Evolutionary conservation across 2,113 vertebrate genomes (phyloP).

Genomic region (Ellobius talpinus): DNA sequence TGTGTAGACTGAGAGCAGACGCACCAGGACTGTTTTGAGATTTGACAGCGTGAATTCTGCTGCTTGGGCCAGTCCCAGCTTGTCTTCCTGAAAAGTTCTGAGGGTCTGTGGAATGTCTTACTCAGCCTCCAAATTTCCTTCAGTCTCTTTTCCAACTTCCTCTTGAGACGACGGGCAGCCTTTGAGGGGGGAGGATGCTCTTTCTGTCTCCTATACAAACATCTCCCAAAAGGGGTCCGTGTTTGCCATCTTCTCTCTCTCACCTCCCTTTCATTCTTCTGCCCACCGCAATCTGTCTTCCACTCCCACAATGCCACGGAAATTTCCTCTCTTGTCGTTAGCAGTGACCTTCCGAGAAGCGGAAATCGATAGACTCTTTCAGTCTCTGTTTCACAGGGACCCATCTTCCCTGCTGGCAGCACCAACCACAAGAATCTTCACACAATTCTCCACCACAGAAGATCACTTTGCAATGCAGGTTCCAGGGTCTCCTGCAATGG

Average conservation of each 20-base stretch:
- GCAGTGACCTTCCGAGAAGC: constrained; percentile 32
- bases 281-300: constrained; percentile 78
- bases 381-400: not conserved
- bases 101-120: constrained; percentile 4
- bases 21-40: not conserved
- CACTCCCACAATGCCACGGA: constrained; percentile 55
- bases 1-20: not conserved
- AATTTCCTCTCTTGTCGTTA: constrained; percentile 67
- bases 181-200: constrained; percentile 58
- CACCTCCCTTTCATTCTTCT: constrained; percentile 64
- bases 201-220: constrained; percentile 63
- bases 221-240: constrained; percentile 64
- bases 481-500: not conserved
- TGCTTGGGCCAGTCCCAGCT: not conserved
- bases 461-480: not conserved
- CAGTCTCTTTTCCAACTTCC: constrained; percentile 44
- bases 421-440: not conserved
- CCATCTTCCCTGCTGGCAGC: not conserved
- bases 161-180: constrained; percentile 50
- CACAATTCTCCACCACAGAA: not conserved
- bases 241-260: constrained; percentile 60
- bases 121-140: constrained; percentile 42
- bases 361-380: not conserved
- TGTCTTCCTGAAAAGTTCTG: not conserved
- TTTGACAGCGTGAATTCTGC: constrained; percentile 7